Base-by-base conservation (phyloP, 2,113 vertebrate genomes). In the Dipodomys ordii region DNA sequence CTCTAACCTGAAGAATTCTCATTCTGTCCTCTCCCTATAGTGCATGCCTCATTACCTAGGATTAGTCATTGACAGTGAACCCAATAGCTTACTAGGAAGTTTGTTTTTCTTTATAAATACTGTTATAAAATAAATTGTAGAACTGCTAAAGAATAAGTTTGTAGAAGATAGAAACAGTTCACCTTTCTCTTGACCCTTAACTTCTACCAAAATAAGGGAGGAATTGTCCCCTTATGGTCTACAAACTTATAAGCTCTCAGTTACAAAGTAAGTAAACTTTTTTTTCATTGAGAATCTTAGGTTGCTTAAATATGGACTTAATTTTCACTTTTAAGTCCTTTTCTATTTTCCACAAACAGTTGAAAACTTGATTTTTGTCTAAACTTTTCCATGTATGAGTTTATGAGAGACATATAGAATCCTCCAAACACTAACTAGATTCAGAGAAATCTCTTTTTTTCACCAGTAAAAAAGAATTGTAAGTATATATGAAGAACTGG, bases 211-310 rank as follows among this genome's bases (percentile, higher is more conserved):
- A 19, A 57, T 30, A 76, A 44, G n/a, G 16, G 49, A 69, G 80
- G 13, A 18, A 81, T 64, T 88, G 7, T 65, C n/a, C 12, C 2
- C 30, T n/a, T 76, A 30, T 9, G 65, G 23, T 68, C 46, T 32
- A 49, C n/a, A 93, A 49, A 87, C 20, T 32, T 46, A 64, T 18
- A 27, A 78, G 18, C 78, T 90, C 25, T 72, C 49, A 67, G 67
- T 72, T 77, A 77, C 71, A 78, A 23, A 15, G 32, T 93, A 78
- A 68, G 28, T 83, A 72, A 82, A 68, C 57, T 78, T 67, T 67
- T 83, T 83, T 60, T 76, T 93, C 65, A 35, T 53, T 91, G 76
- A 95, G 76, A 93, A 89, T 74, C 39, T 91, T 91, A 39, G 16
- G 53, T 20, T 15, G 9, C 18, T 83, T 32, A 76, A 72, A 23